Evolutionary conservation across 2,113 vertebrate species (phyloP).

Genomic region (Montifringilla adamsi): DNA sequence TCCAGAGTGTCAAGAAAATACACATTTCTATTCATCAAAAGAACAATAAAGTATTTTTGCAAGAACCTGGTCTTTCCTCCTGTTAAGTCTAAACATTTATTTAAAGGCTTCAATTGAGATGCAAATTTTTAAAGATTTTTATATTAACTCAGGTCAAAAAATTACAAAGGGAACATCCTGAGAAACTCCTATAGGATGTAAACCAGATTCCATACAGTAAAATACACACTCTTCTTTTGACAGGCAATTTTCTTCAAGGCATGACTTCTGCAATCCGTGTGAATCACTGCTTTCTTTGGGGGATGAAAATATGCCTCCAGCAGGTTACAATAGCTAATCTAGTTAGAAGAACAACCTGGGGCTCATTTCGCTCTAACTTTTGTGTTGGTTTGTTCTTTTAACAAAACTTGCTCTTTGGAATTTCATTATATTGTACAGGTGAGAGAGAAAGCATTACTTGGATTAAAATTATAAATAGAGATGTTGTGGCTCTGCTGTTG

Average conservation of each 20-base stretch:
- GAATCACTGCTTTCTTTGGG: neutral
- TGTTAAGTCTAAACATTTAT: neutral
- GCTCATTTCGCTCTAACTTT: neutral
- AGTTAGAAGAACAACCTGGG: neutral
- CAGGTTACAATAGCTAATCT: neutral
- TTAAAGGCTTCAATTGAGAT: neutral
- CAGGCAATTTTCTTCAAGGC: neutral
- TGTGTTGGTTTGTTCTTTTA: neutral
- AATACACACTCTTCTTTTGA: neutral
- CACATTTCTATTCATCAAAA: constrained; percentile 22
- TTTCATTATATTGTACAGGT: neutral
- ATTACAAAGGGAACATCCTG: neutral
- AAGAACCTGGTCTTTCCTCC: neutral
- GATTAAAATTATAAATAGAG: neutral
- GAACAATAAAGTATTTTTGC: neutral
- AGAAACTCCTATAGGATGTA: neutral
- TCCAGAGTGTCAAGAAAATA: constrained; percentile 25
- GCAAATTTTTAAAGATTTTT: neutral
- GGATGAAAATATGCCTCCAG: neutral
- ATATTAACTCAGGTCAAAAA: neutral
- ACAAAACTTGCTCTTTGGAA: neutral
- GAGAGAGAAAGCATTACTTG: neutral
- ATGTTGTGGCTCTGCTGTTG: neutral
- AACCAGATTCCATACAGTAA: neutral
- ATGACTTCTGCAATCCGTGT: neutral